Evolutionary conservation across 2,797 vertebrate species (phyloP).

Genomic region (Manis javanica): DNA sequence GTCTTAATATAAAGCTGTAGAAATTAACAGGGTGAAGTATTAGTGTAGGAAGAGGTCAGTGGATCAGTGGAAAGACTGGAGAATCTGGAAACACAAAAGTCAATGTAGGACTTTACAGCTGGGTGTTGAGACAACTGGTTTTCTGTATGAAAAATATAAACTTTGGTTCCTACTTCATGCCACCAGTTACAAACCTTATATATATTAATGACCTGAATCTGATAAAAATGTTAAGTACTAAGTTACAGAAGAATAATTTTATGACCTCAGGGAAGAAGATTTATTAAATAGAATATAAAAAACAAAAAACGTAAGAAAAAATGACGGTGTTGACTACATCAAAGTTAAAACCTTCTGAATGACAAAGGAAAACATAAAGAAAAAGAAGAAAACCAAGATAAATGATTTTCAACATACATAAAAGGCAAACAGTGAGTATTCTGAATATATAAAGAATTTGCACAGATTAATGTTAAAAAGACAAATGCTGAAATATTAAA

Average conservation of each 20-base stretch:
- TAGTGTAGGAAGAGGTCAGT: not conserved
- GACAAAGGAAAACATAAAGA: not conserved
- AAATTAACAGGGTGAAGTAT: not conserved
- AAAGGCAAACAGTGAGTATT: not conserved
- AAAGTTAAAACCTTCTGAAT: not conserved
- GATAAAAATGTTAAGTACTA: not conserved
- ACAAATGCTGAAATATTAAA: not conserved
- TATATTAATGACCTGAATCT: not conserved
- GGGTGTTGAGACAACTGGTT: not conserved
- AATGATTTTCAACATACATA: not conserved
- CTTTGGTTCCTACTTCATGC: not conserved
- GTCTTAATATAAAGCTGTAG: not conserved
- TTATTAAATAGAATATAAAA: not conserved
- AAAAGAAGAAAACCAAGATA: not conserved
- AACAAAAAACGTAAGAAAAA: not conserved
- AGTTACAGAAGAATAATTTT: constrained; percentile 2
- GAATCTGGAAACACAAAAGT: not conserved
- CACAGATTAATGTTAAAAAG: not conserved
- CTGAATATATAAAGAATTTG: not conserved
- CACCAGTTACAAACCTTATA: not conserved
- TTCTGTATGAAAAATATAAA: not conserved
- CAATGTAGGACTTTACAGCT: not conserved
- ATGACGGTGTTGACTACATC: not conserved
- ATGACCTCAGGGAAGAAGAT: not conserved
- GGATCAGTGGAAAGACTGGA: not conserved